A percentile compares a stretch with the other conserved stretches of the same genome.
phyloP scores from a whole-genome alignment of 2,113 vertebrate genomes.

The Heterotilapia buettikoferi region DNA sequence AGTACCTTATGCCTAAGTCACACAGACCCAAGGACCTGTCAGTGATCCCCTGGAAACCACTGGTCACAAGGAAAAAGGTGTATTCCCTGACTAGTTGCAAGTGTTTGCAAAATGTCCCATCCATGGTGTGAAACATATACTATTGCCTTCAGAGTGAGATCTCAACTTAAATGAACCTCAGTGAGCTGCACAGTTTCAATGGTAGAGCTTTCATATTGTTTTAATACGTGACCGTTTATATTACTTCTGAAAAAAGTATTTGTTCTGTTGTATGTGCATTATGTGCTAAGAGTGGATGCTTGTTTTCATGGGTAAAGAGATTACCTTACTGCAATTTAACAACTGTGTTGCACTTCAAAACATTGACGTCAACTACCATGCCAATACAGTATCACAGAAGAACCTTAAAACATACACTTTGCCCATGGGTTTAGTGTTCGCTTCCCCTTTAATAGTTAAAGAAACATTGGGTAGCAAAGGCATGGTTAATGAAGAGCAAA shows the following conservation, averaged over 20 bases:
- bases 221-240: background rate
- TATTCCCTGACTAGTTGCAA: background rate
- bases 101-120: background rate
- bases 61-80: background rate
- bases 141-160: background rate
- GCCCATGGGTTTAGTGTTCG: conserved; percentile 3
- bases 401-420: background rate
- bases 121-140: background rate
- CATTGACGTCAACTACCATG: background rate
- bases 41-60: background rate
- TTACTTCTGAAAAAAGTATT: background rate
- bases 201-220: background rate
- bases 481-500: conserved; percentile 58
- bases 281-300: background rate
- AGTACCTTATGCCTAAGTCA: background rate
- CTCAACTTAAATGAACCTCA: background rate
- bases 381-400: background rate
- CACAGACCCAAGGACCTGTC: background rate
- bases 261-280: background rate
- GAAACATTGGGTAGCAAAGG: conserved; percentile 39
- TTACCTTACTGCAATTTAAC: background rate
- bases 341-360: background rate
- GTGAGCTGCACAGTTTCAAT: background rate
- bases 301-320: background rate
- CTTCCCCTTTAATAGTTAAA: conserved; percentile 24